phyloP scores from a whole-genome alignment of 2,113 vertebrate species.

The Zingel zingel region DNA sequence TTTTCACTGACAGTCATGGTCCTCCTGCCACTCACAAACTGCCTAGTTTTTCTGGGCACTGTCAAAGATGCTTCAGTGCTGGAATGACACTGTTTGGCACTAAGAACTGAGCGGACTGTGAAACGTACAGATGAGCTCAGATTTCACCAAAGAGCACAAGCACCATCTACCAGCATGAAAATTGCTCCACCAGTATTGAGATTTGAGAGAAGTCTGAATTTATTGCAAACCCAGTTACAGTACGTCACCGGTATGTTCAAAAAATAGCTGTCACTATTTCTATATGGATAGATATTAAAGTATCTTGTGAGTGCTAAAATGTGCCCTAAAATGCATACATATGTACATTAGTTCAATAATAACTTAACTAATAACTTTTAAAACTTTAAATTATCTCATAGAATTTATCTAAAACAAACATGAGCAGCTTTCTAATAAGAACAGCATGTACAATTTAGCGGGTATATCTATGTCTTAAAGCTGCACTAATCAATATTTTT shows the following conservation, averaged over 20 bases:
- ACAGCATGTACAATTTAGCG: no score
- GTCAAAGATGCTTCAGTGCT: not conserved
- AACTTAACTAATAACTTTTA: no score
- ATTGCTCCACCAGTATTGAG: no score
- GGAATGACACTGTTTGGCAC: not conserved
- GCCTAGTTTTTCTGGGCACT: not conserved
- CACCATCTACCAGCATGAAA: not conserved
- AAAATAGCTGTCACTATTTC: not conserved
- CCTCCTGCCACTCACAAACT: not conserved
- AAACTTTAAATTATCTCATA: no score
- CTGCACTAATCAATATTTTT: no score
- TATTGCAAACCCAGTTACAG: not conserved
- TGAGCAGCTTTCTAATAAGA: no score
- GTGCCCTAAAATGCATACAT: not conserved
- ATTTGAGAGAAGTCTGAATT: not conserved
- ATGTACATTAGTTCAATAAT: not conserved
- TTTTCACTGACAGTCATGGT: no score
- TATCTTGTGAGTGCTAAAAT: not conserved
- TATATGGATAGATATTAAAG: not conserved
- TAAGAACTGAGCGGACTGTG: not conserved
- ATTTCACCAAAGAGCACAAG: not conserved
- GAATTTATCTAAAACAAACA: no score
- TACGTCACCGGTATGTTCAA: not conserved
- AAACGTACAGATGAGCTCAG: not conserved
- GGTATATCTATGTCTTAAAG: no score